Percentiles rank a stretch among this genome's conserved stretches.
Conservation (phyloP, 2,797 vertebrate genomes). For the Cynodonichthys magdalenae region DNA sequence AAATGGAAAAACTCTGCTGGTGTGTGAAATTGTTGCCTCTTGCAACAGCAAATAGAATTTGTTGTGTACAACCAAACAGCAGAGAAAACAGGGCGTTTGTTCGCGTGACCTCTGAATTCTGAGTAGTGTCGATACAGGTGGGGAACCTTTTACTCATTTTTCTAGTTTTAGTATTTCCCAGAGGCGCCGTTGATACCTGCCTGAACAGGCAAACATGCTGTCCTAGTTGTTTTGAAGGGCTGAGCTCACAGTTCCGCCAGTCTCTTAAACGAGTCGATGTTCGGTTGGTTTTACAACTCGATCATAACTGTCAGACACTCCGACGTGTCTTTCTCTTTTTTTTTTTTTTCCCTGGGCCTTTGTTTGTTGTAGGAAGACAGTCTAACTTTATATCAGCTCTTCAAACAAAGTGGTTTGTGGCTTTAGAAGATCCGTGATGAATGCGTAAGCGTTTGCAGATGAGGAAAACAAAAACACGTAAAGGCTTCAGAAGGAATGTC, state of each 20-base stretch:
- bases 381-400: slow-evolving; percentile 9
- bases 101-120: background rate
- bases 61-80: slow-evolving; percentile 2
- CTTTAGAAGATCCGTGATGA: slow-evolving; percentile 14
- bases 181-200: slow-evolving; percentile 14
- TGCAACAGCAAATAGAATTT: background rate
- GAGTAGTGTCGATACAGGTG: background rate
- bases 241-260: background rate
- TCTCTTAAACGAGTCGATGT: slow-evolving; percentile 15
- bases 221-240: background rate
- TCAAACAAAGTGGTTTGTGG: slow-evolving; percentile 30
- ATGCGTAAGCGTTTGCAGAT: slow-evolving; percentile 10
- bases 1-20: background rate
- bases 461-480: slow-evolving; percentile 27
- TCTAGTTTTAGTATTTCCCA: slow-evolving; percentile 21
- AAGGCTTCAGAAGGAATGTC: slow-evolving; percentile 8
- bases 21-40: slow-evolving; percentile 3
- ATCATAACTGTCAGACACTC: background rate
- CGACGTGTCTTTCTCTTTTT: slow-evolving; percentile 18
- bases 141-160: slow-evolving; percentile 21
- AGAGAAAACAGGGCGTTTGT: background rate
- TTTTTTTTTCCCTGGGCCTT: slow-evolving; percentile 20
- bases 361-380: slow-evolving; percentile 14
- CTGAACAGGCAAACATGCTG: slow-evolving; percentile 11
- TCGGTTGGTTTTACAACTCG: background rate